A percentile compares a stretch with the other conserved stretches of the same genome.
Evolutionary conservation across 35 echinoderm and acorn worm genomes (phyloP).

Genomic region (Ophiothrix spiculata): DNA sequence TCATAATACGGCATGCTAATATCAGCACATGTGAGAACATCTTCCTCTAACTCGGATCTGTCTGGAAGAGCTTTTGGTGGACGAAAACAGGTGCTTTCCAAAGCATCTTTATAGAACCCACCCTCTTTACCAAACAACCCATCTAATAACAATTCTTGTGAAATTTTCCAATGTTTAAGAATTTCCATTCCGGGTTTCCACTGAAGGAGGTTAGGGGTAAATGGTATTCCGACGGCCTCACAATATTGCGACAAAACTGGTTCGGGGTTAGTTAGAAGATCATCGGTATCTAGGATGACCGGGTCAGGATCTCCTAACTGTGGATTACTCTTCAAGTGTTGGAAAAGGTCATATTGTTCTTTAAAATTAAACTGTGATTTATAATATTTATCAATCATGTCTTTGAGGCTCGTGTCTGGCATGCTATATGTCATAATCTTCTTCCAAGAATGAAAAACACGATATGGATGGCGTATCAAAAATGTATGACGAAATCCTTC

Average conservation of each 20-base stretch:
- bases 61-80: background rate
- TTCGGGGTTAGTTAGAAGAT: background rate
- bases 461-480: background rate
- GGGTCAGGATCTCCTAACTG: background rate
- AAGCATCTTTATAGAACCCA: background rate
- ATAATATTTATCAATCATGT: background rate
- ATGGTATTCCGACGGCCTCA: background rate
- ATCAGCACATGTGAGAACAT: background rate
- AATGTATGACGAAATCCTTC: background rate
- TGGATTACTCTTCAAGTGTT: background rate
- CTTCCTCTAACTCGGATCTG: background rate
- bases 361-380: background rate
- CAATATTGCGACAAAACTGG: background rate
- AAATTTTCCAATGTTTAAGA: background rate
- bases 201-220: background rate
- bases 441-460: background rate
- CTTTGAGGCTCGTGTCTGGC: background rate
- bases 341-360: background rate
- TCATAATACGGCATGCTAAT: background rate
- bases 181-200: background rate
- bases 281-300: background rate
- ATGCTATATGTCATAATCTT: background rate
- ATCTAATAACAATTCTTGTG: background rate
- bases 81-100: background rate
- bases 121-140: background rate